Base-by-base conservation (phyloP, 2,888 invertebrate genomes). In the Scrobipalpa atriplicella region DNA sequence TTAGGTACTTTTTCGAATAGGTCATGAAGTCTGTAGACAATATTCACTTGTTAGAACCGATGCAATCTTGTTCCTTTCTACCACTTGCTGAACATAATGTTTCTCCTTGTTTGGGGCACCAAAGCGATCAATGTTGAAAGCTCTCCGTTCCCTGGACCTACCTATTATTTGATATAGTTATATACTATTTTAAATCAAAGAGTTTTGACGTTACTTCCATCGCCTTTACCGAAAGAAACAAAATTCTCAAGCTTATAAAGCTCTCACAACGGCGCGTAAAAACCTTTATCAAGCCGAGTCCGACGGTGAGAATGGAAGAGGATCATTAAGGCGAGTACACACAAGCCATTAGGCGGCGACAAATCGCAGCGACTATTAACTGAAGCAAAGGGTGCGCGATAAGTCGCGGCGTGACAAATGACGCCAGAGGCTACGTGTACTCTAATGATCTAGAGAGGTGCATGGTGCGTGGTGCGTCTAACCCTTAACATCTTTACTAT, bases 401-500 rank as follows among this genome's bases (percentile, higher is more conserved):
- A 85, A 84, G 81, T 80, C 78, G 77, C 64, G 38, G n/a, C 73
- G 79, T 85, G 84, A 86, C 83, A 83, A 86, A 86, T 80, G 84
- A 80, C 75, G 69, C 71, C 70, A 18, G 54, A 6, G 47, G 60
- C 61, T 60, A 71, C 71, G 67, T 68, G 29, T 62, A 73, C 71
- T 69, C 84, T 86, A 85, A 86, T 85, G 84, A 85, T 85, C 80
- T 72, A 66, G 71, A 72, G 69, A 76, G n/a, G n/a, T n/a, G n/a
- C n/a, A n/a, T 76, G 51, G 51, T 36, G 63, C 36, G 63, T 47
- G 51, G 29, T 52, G 36, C 51, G 38, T 51, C 58, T 29, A 16
- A 13, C n/a, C 13, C 58, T 58, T 9, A n/a, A 58, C 19, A 5
- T 10, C 11, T 36, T 29, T 29, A 29, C 29, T 29, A 29, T 29